These are phyloP conservation scores for Coryphaenoides rupestris DNA, from an alignment of 2,113 vertebrate species.

Conservation along the genomic window DNA sequence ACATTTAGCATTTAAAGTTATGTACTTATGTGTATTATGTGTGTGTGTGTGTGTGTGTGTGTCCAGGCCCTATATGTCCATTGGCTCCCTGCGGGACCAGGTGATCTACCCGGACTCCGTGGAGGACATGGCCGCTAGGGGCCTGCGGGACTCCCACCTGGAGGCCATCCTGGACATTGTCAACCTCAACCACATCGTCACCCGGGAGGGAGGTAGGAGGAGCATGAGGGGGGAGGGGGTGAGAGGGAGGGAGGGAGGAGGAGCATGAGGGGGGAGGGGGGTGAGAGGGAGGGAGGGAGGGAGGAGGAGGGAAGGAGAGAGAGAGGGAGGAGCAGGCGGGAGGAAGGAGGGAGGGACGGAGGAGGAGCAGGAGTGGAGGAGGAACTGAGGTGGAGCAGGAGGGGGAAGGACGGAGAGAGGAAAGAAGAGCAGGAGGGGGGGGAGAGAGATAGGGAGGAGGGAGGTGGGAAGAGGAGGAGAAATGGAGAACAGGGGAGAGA, in stretches of 20 bases:
- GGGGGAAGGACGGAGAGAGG: too few relatives aligned
- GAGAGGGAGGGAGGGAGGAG: background rate
- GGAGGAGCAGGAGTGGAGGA: too few relatives aligned
- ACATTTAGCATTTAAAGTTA: too few relatives aligned
- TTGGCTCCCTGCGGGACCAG: constrained; percentile 92
- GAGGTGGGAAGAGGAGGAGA: too few relatives aligned
- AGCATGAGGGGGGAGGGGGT: background rate
- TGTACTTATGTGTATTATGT: too few relatives aligned
- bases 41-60: constrained; percentile 1
- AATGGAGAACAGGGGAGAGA: background rate
- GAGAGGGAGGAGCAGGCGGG: background rate
- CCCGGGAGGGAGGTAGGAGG: constrained; percentile 89
- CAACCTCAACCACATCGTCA: constrained; percentile 93
- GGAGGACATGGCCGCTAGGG: constrained; percentile 88
- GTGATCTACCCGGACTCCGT: constrained; percentile 95
- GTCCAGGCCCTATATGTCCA: constrained; percentile 94
- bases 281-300: too few relatives aligned
- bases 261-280: background rate
- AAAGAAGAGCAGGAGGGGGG: too few relatives aligned
- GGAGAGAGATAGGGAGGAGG: too few relatives aligned
- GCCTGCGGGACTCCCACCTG: constrained; percentile 84
- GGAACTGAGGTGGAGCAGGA: too few relatives aligned
- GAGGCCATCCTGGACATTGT: constrained; percentile 88
- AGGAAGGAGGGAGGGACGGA: background rate
- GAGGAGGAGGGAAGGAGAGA: background rate